Evolutionary conservation across 2,797 vertebrate genomes (phyloP).

Genomic region (Microctenopoma lineatum): DNA sequence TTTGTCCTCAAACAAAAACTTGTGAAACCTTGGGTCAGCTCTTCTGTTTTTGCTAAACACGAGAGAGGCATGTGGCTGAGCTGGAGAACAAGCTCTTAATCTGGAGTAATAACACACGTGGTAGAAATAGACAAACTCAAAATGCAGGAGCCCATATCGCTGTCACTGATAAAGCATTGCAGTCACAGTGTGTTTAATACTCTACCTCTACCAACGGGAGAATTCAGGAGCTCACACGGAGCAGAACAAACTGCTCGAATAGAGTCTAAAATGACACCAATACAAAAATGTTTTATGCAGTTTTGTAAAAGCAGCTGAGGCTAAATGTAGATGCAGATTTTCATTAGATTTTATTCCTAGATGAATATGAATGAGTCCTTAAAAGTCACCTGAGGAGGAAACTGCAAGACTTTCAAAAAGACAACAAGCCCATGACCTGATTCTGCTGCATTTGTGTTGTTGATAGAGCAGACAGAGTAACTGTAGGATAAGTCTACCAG

Average conservation of each 20-base stretch:
- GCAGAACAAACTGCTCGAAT: not conserved
- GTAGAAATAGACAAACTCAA: slow-evolving; percentile 5
- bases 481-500: too few relatives aligned
- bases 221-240: not conserved
- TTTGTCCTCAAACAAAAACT: not conserved
- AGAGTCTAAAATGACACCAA: slow-evolving; percentile 10
- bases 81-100: not conserved
- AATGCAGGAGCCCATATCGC: not conserved
- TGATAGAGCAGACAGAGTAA: too few relatives aligned
- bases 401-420: too few relatives aligned
- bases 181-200: not conserved
- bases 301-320: slow-evolving; percentile 5
- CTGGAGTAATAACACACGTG: not conserved
- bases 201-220: not conserved
- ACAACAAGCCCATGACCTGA: too few relatives aligned
- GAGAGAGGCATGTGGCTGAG: not conserved
- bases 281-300: not conserved
- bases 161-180: not conserved
- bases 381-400: too few relatives aligned
- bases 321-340: slow-evolving; percentile 19
- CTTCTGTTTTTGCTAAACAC: too few relatives aligned
- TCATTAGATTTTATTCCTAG: slow-evolving; percentile 1
- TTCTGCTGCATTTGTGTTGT: too few relatives aligned
- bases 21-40: too few relatives aligned
- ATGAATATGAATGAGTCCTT: not conserved